Base-by-base conservation (phyloP, 2,888 invertebrate species). In the Pheosia tremula region DNA sequence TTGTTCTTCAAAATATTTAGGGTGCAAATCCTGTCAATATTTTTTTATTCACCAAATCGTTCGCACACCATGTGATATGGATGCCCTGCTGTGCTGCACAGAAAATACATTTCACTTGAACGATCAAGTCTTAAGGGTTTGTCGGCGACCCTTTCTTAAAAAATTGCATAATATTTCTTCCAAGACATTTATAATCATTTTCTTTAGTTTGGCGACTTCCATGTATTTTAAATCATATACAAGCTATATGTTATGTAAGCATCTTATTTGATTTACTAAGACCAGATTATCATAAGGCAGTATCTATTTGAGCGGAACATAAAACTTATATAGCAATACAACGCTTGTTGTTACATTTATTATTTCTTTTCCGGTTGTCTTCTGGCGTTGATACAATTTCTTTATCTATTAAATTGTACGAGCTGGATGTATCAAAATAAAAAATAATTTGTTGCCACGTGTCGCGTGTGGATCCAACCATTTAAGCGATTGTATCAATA, bases 81-180 rank as follows among this genome's bases (percentile, higher is more conserved):
- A 39, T 64, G 64, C 68, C 74, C 74, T 59, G 80, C 74, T 63
- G 81, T 0, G 81, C 36, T 68, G 77, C 80, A 75, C 63, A 73
- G 64, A 70, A 78, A 77, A 71, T 38, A 71, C 78, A 79, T 80
- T 78, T 74, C 64, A 59, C 71, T 73, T 67, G 63, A 67, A 61
- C 24, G 39, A 55, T 5, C 10, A 13, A 37, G 36, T 24, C 36
- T 13, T 38, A 9, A 38, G 54, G 54, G 55, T 36, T 8, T 36
- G 37, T n/a, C 11, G 10, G 11, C 8, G 53, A 36, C 53, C 53
- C 37, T 53, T 53, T 53, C 36, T 5, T 53, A 37, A 53, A 53
- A 53, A 10, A 53, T 37, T 37, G 53, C 50, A 24, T 24, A 50
- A 50, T 7, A 50, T 24, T 8, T 50, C 3, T 7, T 50, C 24